Conservation (phyloP, 2,113 vertebrate genomes). For the Parus major region DNA sequence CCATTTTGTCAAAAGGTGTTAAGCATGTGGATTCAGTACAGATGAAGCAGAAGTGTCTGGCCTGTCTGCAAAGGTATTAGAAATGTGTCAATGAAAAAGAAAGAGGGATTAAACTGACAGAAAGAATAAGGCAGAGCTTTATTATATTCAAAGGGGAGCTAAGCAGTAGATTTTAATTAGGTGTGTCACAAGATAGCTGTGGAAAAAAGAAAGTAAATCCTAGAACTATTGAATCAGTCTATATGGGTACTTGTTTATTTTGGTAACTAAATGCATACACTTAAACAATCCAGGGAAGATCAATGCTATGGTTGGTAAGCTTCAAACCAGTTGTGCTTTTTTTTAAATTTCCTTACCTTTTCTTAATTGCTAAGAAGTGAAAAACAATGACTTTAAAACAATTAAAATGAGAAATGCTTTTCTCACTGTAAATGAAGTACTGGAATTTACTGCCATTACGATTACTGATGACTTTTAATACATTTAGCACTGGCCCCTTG, state of each 20-base stretch:
- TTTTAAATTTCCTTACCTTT: background rate
- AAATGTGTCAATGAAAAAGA: slow-evolving; percentile 53
- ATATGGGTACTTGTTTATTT: slow-evolving; percentile 25
- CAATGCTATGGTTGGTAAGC: background rate
- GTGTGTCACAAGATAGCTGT: slow-evolving; percentile 54
- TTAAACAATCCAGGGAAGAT: background rate
- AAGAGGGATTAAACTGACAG: slow-evolving; percentile 53
- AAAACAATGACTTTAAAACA: background rate
- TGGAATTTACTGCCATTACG: background rate
- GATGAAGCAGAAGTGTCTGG: background rate
- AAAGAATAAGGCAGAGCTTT: slow-evolving; percentile 21
- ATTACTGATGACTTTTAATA: background rate
- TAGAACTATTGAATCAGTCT: slow-evolving; percentile 1
- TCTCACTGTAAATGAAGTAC: background rate
- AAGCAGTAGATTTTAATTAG: slow-evolving; percentile 66
- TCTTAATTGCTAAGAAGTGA: slow-evolving; percentile 3
- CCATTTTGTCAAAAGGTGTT: slow-evolving; percentile 55
- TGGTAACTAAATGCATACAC: background rate
- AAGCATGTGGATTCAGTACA: background rate
- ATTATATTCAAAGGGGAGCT: slow-evolving; percentile 14
- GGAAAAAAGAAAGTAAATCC: background rate
- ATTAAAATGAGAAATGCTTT: background rate
- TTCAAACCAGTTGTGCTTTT: background rate
- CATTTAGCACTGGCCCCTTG: background rate
- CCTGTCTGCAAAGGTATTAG: slow-evolving; percentile 52